These are phyloP conservation scores for Microtus montanus DNA, from an alignment of 2,113 vertebrate species.

Conservation along the genomic window DNA sequence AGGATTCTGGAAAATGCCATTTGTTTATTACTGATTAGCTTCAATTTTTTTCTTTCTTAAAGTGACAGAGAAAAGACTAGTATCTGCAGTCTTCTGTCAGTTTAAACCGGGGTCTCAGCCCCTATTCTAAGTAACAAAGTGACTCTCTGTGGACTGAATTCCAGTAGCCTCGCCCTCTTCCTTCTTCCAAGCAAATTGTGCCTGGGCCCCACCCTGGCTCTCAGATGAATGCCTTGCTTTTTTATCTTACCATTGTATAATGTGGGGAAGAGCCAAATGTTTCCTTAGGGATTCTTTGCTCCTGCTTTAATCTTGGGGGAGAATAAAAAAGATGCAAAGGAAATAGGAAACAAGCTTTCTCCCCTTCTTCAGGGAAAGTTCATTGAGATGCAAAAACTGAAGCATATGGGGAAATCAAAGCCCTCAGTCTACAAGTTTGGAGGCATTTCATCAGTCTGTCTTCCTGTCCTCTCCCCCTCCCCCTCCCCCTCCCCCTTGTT, in stretches of 20 bases:
- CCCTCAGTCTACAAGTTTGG: neutral
- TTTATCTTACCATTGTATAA: neutral
- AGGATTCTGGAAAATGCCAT: neutral
- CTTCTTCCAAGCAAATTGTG: neutral
- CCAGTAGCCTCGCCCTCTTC: fast-evolving
- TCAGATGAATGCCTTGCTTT: neutral
- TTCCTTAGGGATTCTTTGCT: neutral
- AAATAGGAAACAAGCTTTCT: neutral
- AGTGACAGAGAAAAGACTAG: neutral
- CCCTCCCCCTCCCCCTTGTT: too few relatives aligned
- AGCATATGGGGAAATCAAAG: neutral
- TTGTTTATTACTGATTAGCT: neutral
- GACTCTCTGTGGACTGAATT: neutral
- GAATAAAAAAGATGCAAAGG: neutral
- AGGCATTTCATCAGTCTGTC: neutral
- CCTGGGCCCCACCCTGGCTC: neutral
- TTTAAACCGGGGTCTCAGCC: neutral
- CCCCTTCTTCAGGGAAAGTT: neutral
- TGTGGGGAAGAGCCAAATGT: neutral
- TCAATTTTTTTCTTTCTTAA: neutral
- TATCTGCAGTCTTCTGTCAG: neutral
- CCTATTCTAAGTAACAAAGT: neutral
- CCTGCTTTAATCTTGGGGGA: neutral
- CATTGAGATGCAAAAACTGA: neutral
- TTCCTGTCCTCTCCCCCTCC: fast-evolving